Conservation (phyloP, 2,113 vertebrate species). For the Empidonax traillii region DNA sequence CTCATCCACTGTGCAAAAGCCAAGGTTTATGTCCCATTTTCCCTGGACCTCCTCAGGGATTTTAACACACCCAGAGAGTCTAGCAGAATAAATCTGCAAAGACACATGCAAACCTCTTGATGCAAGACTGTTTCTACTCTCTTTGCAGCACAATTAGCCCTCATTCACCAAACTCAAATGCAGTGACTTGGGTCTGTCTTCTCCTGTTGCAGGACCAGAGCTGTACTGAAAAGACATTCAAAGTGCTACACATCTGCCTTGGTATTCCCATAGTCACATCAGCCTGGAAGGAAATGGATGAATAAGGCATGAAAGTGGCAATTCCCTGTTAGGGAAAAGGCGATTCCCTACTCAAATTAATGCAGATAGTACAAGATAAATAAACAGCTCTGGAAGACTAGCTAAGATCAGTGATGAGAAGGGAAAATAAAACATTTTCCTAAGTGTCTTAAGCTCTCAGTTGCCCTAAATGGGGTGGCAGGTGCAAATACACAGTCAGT, state of each 20-base stretch:
- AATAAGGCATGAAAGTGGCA: background rate
- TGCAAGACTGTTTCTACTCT: background rate
- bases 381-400: background rate
- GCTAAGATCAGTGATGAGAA: background rate
- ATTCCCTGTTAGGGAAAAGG: background rate
- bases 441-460: background rate
- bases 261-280: background rate
- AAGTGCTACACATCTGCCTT: background rate
- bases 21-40: background rate
- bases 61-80: background rate
- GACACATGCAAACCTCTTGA: accelerated
- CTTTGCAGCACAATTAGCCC: background rate
- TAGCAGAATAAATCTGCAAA: background rate
- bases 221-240: background rate
- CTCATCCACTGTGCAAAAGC: background rate
- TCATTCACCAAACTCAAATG: background rate
- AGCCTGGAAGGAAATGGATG: background rate
- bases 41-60: background rate
- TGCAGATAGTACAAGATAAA: background rate
- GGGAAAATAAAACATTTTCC: background rate
- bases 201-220: background rate
- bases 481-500: background rate
- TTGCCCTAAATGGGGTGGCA: background rate
- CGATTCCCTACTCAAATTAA: background rate
- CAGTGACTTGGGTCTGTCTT: background rate